A percentile compares a stretch with the other conserved stretches of the same genome.
Conservation (phyloP, 2,888 invertebrate species). For the Trimorus sp. region DNA sequence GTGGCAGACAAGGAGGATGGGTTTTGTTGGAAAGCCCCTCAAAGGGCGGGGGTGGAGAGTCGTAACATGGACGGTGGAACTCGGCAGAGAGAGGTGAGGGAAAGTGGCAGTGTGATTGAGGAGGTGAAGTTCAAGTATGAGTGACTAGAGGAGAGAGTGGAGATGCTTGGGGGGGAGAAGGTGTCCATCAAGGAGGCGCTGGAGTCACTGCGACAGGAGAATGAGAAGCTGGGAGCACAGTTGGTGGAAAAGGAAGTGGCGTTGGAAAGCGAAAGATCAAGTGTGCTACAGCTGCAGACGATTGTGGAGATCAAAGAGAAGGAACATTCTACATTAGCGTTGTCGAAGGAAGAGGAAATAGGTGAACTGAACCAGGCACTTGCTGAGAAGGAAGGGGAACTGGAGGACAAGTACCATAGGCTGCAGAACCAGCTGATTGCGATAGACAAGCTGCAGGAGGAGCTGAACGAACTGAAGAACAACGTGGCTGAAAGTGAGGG, state of each 20-base stretch:
- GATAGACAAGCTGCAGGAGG: conserved; percentile 80
- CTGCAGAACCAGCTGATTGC: conserved; percentile 72
- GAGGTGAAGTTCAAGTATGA: conserved; percentile 76
- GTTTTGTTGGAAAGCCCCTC: too few species aligned
- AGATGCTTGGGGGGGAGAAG: conserved; percentile 79
- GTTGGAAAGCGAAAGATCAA: conserved; percentile 77
- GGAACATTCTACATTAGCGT: conserved; percentile 61
- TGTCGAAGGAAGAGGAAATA: conserved; percentile 73
- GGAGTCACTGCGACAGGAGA: conserved; percentile 81
- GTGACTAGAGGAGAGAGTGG: conserved; percentile 74
- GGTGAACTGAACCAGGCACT: conserved; percentile 81
- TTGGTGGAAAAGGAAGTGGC: conserved; percentile 70
- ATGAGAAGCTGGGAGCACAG: conserved; percentile 74
- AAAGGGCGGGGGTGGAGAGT: conserved; percentile 65
- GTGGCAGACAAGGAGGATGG: too few species aligned
- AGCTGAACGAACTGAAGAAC: conserved; percentile 82
- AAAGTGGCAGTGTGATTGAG: conserved; percentile 73
- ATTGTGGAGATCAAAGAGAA: conserved; percentile 76
- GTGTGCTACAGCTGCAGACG: conserved; percentile 82
- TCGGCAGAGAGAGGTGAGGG: conserved; percentile 72
- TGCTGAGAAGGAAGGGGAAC: conserved; percentile 82
- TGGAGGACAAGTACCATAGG: conserved; percentile 71
- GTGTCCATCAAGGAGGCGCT: conserved; percentile 83
- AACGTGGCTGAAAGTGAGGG: conserved; percentile 83
- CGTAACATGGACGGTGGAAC: conserved; percentile 68